Evolutionary conservation across 2,888 invertebrate genomes (phyloP), one percentile per base, ranked within the genome.

Genomic region (Hirtodrosophila duncani): DNA sequence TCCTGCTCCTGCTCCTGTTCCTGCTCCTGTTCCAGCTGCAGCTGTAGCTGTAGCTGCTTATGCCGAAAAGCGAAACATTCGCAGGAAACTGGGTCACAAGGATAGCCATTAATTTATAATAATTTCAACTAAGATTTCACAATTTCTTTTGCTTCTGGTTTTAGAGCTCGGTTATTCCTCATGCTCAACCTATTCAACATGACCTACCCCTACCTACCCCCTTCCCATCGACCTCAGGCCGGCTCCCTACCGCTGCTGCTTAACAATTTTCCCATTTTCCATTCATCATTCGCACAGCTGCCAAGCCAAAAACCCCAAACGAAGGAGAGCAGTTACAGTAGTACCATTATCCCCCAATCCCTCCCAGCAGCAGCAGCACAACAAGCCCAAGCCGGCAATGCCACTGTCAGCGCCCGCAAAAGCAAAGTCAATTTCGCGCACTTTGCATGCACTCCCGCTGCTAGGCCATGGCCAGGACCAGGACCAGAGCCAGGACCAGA

Each of bases 371-470:
- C 46, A 45, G 46, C 42, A 24, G 29, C 31, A 27, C 9, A 20
- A 3, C 9, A 18, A 20, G 36, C 29, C 8, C 7, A 7, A 48
- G 36, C 55, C 26, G 55, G 64, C 77, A 67, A 53, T 80, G 78
- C 63, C 74, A 74, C 74, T 80, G 74, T 81, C 78, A 68, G 72
- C 74, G 81, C 78, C 67, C 79, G 64, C 74, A 81, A 68, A 81
- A 78, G 81, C 78, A 78, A 74, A 74, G 74, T 81, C 81, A 74
- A 74, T 74, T 74, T 74, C 79, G 81, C 78, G 78, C 74, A 80
- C 69, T 74, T 74, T 74, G 79, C 81, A 80, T 74, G 64, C 64
- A 53, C 45, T 1, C n/a, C 14, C 30, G 14, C 7, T n/a, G 44
- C 52, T 30, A 31, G 18, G 42, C 51, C 37, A 45, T 56, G 48